Conservation (phyloP, 2,797 vertebrate species). For the Rhabdomys pumilio region DNA sequence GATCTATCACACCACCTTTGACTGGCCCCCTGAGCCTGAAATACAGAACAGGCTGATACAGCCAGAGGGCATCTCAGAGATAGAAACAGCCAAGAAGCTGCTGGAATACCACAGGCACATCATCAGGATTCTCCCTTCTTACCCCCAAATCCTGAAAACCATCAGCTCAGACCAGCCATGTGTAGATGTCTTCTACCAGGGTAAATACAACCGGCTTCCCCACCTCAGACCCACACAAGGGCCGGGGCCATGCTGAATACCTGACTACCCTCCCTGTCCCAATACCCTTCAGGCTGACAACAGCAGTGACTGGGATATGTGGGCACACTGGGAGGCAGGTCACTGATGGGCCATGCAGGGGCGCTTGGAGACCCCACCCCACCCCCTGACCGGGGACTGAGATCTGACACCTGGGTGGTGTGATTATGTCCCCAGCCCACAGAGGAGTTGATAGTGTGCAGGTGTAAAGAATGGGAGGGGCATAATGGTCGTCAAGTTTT, state of each 20-base stretch:
- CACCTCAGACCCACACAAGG: neutral
- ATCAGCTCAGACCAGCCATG: constrained; percentile 94
- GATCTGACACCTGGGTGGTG: accelerated
- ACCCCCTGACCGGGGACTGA: neutral
- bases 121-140: constrained; percentile 89
- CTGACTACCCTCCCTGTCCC: neutral
- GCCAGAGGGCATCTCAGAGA: constrained; percentile 84
- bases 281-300: accelerated
- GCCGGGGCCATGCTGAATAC: accelerated
- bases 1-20: constrained; percentile 92
- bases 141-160: constrained; percentile 89
- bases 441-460: neutral
- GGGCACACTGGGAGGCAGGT: neutral
- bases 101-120: constrained; percentile 90
- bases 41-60: constrained; percentile 88
- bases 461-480: accelerated
- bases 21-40: constrained; percentile 88
- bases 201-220: constrained; percentile 82
- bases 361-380: neutral
- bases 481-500: accelerated
- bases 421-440: neutral
- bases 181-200: constrained; percentile 93
- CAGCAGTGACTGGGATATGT: accelerated
- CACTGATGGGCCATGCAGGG: neutral
- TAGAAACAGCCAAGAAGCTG: constrained; percentile 87